Evolutionary conservation across 2,888 invertebrate species (phyloP).

Genomic region (Perdita meconis): DNA sequence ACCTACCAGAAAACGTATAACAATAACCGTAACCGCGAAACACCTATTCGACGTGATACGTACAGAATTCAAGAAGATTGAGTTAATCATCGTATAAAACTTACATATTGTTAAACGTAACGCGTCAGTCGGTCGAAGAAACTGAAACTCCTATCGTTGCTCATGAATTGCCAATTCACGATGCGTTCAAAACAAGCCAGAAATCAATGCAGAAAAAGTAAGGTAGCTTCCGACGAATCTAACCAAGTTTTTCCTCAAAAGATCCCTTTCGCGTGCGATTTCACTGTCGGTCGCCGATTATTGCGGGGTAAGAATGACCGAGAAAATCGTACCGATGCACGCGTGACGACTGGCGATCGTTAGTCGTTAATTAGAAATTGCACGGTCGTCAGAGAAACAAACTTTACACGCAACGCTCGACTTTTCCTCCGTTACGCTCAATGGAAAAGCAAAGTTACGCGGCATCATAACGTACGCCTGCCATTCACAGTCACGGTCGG

Average conservation of each 20-base stretch:
- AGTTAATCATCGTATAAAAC: constrained; percentile 24
- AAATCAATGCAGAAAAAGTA: constrained; percentile 36
- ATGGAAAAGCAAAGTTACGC: constrained; percentile 1
- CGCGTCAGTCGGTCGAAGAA: neutral
- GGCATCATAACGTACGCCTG: neutral
- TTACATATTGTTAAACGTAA: neutral
- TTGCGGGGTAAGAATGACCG: neutral
- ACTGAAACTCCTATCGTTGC: constrained; percentile 14
- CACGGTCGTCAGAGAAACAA: neutral
- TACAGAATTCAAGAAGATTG: too few relatives aligned
- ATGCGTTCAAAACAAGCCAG: neutral
- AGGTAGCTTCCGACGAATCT: constrained; percentile 5
- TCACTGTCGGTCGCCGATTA: neutral
- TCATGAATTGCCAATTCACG: neutral
- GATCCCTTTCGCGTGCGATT: neutral
- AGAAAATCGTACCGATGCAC: neutral
- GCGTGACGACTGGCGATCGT: neutral
- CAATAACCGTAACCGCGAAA: too few relatives aligned
- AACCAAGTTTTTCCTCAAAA: neutral
- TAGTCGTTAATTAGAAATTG: neutral
- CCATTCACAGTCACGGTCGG: constrained; percentile 39
- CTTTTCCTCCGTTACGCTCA: too few relatives aligned
- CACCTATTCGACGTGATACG: too few relatives aligned
- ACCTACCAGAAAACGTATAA: too few relatives aligned
- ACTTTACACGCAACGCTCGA: neutral